Conservation (phyloP, 2,797 vertebrate species). For the Gallinago solitaria region DNA sequence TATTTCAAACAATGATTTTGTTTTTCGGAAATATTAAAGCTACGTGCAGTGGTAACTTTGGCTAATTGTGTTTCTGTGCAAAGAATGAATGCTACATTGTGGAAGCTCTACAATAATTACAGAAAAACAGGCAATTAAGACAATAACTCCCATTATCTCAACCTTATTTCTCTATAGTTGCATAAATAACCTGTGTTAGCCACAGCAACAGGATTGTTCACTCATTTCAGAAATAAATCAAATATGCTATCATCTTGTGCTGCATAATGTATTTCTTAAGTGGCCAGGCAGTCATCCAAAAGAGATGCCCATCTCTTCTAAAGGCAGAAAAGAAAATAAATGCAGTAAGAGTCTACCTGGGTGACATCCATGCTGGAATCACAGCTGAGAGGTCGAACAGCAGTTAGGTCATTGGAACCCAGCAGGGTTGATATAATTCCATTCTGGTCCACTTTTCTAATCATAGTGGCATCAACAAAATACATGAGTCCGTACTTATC, state of each 20-base stretch:
- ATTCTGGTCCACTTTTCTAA: constrained; percentile 97
- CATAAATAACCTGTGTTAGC: constrained; percentile 55
- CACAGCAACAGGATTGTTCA: constrained; percentile 25
- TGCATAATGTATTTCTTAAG: constrained; percentile 24
- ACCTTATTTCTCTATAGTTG: constrained; percentile 38
- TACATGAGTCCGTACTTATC: constrained; percentile 98
- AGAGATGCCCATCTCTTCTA: constrained; percentile 31
- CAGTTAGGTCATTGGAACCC: constrained; percentile 92
- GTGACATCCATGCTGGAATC: constrained; percentile 98
- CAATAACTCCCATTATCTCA: constrained; percentile 62
- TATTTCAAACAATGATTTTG: constrained; percentile 52
- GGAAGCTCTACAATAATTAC: constrained; percentile 66
- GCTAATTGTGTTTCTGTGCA: constrained; percentile 59
- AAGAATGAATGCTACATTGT: constrained; percentile 48
- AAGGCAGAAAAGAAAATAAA: constrained; percentile 15
- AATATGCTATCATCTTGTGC: constrained; percentile 36
- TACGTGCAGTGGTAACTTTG: constrained; percentile 55
- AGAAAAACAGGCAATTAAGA: constrained; percentile 70
- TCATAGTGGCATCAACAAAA: constrained; percentile 98
- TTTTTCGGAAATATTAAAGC: constrained; percentile 54
- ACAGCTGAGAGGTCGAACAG: constrained; percentile 90
- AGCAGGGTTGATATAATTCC: constrained; percentile 97
- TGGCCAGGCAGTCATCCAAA: constrained; percentile 38
- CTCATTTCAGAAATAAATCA: constrained; percentile 47
- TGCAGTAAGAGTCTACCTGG: constrained; percentile 83